Evolutionary conservation across 2,888 invertebrate genomes (phyloP).

Genomic region (Ashinkailepas kermadecensis): DNA sequence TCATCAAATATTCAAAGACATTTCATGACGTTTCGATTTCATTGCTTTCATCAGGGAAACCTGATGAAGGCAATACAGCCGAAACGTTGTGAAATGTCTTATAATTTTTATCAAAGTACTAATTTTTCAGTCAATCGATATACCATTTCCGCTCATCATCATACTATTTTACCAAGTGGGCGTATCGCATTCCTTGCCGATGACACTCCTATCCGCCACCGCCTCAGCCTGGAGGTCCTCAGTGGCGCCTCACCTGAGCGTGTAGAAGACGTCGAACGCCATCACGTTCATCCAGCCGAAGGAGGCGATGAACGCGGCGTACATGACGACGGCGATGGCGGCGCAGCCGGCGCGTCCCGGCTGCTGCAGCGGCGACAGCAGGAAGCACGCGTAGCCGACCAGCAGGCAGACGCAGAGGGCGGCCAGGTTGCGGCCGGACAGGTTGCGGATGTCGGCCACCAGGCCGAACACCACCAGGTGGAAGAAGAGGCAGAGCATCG

Average conservation of each 20-base stretch:
- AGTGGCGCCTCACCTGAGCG: slow-evolving; percentile 35
- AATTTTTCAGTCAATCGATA: too few relatives aligned
- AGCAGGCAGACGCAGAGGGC: slow-evolving; percentile 47
- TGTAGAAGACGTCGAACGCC: slow-evolving; percentile 47
- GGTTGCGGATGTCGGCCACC: slow-evolving; percentile 41
- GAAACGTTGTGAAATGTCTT: too few relatives aligned
- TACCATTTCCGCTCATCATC: too few relatives aligned
- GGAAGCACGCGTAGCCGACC: slow-evolving; percentile 46
- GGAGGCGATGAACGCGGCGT: slow-evolving; percentile 48
- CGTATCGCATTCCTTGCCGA: too few relatives aligned
- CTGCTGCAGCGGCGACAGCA: slow-evolving; percentile 41
- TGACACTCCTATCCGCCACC: too few relatives aligned
- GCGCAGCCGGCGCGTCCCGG: slow-evolving; percentile 39
- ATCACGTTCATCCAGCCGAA: slow-evolving; percentile 51
- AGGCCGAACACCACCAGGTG: background rate
- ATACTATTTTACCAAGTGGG: too few relatives aligned
- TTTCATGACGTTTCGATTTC: too few relatives aligned
- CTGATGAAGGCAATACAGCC: too few relatives aligned
- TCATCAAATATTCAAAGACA: too few relatives aligned
- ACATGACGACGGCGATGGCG: slow-evolving; percentile 43
- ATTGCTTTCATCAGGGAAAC: too few relatives aligned
- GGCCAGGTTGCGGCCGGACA: slow-evolving; percentile 48
- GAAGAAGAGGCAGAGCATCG: slow-evolving; percentile 42
- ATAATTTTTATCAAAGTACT: too few relatives aligned
- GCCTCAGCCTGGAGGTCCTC: too few relatives aligned